phyloP scores from a whole-genome alignment of 2,113 vertebrate species.

The Hippolais icterina region DNA sequence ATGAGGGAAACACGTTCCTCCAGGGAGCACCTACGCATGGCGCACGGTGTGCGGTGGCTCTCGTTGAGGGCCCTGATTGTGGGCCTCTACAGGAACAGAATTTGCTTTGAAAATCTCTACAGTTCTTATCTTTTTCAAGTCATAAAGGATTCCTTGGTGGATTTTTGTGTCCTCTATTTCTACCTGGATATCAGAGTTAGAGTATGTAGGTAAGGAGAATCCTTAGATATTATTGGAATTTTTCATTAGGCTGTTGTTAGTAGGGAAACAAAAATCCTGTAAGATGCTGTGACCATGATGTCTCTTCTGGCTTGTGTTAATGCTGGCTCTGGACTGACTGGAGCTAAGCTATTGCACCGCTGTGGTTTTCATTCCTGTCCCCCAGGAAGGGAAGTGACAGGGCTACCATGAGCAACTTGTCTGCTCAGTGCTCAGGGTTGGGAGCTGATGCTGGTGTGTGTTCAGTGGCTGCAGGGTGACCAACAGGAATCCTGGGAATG shows the following conservation, averaged over 20 bases:
- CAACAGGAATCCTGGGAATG: neutral
- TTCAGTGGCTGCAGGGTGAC: neutral
- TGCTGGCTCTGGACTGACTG: neutral
- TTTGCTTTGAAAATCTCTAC: neutral
- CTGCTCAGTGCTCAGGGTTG: neutral
- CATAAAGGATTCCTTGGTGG: neutral
- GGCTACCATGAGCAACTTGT: neutral
- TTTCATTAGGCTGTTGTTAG: neutral
- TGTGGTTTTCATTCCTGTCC: neutral
- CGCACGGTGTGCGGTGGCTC: accelerated
- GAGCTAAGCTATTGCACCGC: neutral
- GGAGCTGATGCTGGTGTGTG: neutral
- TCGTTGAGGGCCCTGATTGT: neutral
- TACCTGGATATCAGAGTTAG: neutral
- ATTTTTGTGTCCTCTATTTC: neutral
- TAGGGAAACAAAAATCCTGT: neutral
- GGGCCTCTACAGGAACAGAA: neutral
- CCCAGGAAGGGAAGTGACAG: neutral
- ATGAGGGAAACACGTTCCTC: accelerated
- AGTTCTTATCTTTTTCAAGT: neutral
- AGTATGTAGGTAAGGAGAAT: neutral
- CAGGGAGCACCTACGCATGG: accelerated
- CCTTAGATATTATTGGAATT: neutral
- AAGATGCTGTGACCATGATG: neutral
- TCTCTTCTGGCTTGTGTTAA: neutral